A percentile compares a stretch with the other conserved stretches of the same genome.
These are phyloP conservation scores for Parnassius apollo DNA, from an alignment of 2,888 invertebrate species.

Conservation along the genomic window DNA sequence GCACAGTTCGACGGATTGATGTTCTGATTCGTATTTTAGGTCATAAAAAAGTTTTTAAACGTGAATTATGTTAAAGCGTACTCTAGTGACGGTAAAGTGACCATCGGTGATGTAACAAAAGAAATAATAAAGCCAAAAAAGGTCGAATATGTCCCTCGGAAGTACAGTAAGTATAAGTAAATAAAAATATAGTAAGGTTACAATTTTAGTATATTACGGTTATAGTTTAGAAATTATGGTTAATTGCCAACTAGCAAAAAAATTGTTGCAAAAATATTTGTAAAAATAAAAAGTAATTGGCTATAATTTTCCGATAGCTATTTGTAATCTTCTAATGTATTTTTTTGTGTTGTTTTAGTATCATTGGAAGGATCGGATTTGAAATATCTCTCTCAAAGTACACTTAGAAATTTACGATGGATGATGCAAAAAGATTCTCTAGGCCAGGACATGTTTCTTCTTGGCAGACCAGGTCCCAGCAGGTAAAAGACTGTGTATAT, in stretches of 20 bases:
- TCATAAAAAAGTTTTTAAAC: constrained; percentile 57
- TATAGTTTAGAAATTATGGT: too few relatives aligned
- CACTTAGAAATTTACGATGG: constrained; percentile 93
- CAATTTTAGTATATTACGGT: background rate
- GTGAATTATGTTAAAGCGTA: constrained; percentile 68
- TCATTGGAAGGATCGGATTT: constrained; percentile 75
- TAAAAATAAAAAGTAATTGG: too few relatives aligned
- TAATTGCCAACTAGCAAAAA: too few relatives aligned
- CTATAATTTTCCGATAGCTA: too few relatives aligned
- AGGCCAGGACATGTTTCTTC: constrained; percentile 96
- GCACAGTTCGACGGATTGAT: constrained; percentile 70
- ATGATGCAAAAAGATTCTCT: constrained; percentile 97
- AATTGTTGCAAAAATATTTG: too few relatives aligned
- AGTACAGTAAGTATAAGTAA: constrained; percentile 84
- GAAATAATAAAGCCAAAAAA: constrained; percentile 80
- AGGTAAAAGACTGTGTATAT: constrained; percentile 45
- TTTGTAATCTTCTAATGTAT: too few relatives aligned
- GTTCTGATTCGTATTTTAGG: constrained; percentile 75
- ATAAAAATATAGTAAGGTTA: background rate
- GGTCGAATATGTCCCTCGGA: constrained; percentile 91
- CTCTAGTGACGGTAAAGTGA: constrained; percentile 80
- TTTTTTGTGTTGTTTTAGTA: constrained; percentile 43
- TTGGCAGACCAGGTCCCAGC: constrained; percentile 94
- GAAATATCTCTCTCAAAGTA: constrained; percentile 84
- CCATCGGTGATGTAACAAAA: constrained; percentile 88